phyloP scores from a whole-genome alignment of 2,888 invertebrate genomes.

The Dromius quadrimaculatus region DNA sequence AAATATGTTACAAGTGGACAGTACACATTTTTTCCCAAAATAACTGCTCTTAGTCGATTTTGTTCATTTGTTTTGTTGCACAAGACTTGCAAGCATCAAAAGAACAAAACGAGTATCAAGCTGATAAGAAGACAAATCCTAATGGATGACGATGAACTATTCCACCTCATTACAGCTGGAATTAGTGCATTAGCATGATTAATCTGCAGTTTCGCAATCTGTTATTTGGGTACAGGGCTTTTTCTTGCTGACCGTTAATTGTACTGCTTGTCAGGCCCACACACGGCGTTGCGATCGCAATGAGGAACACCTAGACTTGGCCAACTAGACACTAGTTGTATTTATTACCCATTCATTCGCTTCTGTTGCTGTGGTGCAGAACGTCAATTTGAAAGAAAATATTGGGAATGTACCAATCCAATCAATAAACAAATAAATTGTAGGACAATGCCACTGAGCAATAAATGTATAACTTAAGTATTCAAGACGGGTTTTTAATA shows the following conservation, averaged over 20 bases:
- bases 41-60: no score
- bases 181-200: conserved; percentile 2
- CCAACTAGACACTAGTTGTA: conserved; percentile 19
- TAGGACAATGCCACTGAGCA: background rate
- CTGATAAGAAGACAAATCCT: conserved; percentile 14
- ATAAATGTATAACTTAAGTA: background rate
- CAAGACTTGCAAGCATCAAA: no score
- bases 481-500: conserved; percentile 1
- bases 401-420: background rate
- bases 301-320: no score
- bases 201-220: conserved; percentile 16
- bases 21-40: no score
- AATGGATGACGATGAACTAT: conserved; percentile 3
- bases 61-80: no score
- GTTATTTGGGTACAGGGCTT: background rate
- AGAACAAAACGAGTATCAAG: no score
- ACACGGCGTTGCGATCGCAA: conserved; percentile 13
- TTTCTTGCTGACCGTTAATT: conserved; percentile 14
- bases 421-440: background rate
- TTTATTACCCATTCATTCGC: conserved; percentile 26
- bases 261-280: conserved; percentile 6
- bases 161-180: conserved; percentile 1
- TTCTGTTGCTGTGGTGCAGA: background rate
- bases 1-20: no score
- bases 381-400: background rate